Conservation (phyloP, 2,113 vertebrate species). For the Pleuronectes platessa region DNA sequence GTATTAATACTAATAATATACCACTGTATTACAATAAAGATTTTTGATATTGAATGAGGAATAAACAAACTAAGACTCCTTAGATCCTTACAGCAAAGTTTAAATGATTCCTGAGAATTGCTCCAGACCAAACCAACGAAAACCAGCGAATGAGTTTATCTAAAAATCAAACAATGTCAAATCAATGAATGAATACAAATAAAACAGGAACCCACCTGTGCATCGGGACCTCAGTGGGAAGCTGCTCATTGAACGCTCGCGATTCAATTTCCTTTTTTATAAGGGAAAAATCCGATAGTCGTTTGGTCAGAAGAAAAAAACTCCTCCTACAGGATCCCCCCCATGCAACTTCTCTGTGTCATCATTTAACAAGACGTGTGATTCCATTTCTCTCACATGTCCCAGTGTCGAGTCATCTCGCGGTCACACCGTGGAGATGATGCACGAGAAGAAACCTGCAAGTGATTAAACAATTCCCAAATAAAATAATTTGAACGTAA, state of each 20-base stretch:
- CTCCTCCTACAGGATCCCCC: constrained; percentile 66
- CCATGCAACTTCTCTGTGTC: constrained; percentile 56
- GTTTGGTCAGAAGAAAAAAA: constrained; percentile 61
- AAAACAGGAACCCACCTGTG: constrained; percentile 69
- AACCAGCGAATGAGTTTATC: neutral
- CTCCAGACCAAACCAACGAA: neutral
- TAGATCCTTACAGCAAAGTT: neutral
- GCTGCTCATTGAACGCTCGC: constrained; percentile 54
- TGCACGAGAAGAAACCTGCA: constrained; percentile 9
- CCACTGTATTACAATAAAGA: neutral
- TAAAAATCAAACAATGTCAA: neutral
- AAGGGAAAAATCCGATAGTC: constrained; percentile 74
- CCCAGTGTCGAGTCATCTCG: constrained; percentile 28
- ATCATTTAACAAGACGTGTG: constrained; percentile 56
- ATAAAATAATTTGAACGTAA: constrained; percentile 3
- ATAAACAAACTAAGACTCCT: neutral
- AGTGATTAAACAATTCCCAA: neutral
- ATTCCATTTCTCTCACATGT: constrained; percentile 40
- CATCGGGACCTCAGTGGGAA: constrained; percentile 21
- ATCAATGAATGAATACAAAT: neutral
- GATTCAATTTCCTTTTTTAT: constrained; percentile 73
- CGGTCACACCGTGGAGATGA: constrained; percentile 6
- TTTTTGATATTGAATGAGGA: neutral
- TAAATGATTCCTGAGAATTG: neutral
- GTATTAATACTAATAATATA: neutral